Evolutionary conservation across 2,797 vertebrate genomes (phyloP), one percentile per base, ranked within the genome.

Genomic region (Fringilla coelebs): DNA sequence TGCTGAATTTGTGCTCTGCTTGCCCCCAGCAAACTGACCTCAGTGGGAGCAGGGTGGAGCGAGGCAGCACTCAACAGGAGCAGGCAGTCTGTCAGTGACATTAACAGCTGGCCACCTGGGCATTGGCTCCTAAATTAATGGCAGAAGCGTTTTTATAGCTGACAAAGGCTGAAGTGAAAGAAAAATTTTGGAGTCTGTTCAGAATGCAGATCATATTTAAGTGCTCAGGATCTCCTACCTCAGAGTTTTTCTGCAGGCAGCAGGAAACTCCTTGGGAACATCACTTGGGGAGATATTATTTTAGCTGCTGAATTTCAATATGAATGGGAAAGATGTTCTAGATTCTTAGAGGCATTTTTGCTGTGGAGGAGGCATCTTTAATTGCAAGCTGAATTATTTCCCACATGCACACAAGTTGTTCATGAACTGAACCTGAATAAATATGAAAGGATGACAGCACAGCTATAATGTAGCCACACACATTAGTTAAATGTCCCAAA

Each of bases 201-300:
- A 88, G 90, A 93, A 94, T 88, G 83, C 21, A 45, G 81, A 84
- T 93, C 48, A 85, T 43, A 70, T 94, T 46, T 77, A 51, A 89
- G 58, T 87, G 77, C 49, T 87, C 6, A 18, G 26, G 84, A 48
- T 60, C 78, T 90, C 40, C 79, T 78, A 13, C 82, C 28, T 71
- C 60, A 73, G n/a, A 70, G 25, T 57, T 67, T 83, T 96, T 65
- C 75, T 95, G 51, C 52, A 63, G 54, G 83, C 67, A 94, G 62
- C 45, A 45, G 43, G 88, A 96, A 95, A 88, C 25, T 94, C 45
- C 41, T 68, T 81, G 18, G 46, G 55, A 48, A 63, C 26, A 24
- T 43, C 52, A 83, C 76, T 66, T 88, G 48, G 45, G 65, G 91
- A 74, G 48, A 51, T 74, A 79, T 3, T 86, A 74, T 79, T 96